Base-by-base conservation (phyloP, 2,113 vertebrate genomes). In the Aldabrachelys gigantea region DNA sequence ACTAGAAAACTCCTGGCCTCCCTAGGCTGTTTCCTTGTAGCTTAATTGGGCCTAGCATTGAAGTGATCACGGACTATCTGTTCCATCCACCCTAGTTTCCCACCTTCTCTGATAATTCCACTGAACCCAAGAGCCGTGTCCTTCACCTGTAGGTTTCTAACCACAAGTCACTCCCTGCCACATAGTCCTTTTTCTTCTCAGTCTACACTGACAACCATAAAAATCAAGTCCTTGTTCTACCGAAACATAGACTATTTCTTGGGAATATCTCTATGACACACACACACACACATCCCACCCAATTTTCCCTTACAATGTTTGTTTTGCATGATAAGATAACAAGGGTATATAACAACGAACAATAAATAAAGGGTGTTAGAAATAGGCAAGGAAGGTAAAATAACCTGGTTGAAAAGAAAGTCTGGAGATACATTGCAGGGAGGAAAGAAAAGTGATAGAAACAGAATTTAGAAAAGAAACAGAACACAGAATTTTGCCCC, bases 1-100 rank as follows among this genome's bases (percentile, higher is more conserved):
- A 54, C 6, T 31, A 47, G 49, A 76, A 35, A 57, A 56, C 76
- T 94, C 50, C 85, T 31, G 16, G 62, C 65, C 82, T 83, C 56
- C 10, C 35, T 57, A 69, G 50, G 75, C 47, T 79, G 38, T 85
- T 50, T 89, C 19, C 81, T 41, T 59, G 84, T 75, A 10, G 41
- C 59, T 89, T 84, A 76, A 89, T 76, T 85, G 93, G 85, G 49
- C 85, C 85, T 92, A 65, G 80, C 81, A 50, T 38, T 79, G 85
- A 62, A 8, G 17, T 13, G 13, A 84, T 80, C 13, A 49, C 35
- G 5, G 6, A 76, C 35, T 84, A 22, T 76, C 13, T 76, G 2
- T 8, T 57, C 80, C 54, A 47, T 52, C 49, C 22, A 29, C n/a
- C 57, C 59, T 41, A 59, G 24, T 35, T 59, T 52, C 87, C 29